Evolutionary conservation across 2,888 invertebrate genomes (phyloP), one percentile per base, ranked within the genome.

Genomic region (Synanthedon myopaeformis): DNA sequence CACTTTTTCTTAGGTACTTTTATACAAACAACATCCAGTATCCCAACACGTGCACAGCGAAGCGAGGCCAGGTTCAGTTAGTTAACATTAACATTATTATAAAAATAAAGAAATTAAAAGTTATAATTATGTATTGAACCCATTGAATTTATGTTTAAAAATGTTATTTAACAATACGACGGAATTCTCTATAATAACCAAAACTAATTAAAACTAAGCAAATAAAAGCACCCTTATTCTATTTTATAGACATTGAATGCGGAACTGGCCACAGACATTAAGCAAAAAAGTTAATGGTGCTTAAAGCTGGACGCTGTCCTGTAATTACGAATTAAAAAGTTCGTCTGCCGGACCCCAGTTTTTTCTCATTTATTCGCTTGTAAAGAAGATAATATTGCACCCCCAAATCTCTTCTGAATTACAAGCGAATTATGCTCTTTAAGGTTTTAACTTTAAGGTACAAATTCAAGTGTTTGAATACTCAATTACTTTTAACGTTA

Each of bases 291-390:
- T 83, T 85, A 87, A 86, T 85, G 86, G 79, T 72, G 78, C 86
- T 78, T 82, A 80, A 81, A 85, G 84, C 82, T 74, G 84, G 82
- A 77, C 85, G 71, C 69, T 80, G 83, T 82, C 83, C 85, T 87
- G 81, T 86, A 87, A 87, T 86, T 86, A 87, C 85, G 69, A 85
- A 87, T 87, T 87, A 85, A 86, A 87, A 87, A 86, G 73, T 86
- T 85, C 74, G 80, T 76, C 81, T 73, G 71, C 67, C 67, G 79
- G 79, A 78, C 79, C 79, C 79, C 74, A 68, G 68, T 83, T 87
- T 86, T 87, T 86, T 85, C 80, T 77, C 84, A 78, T 85, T 83
- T 83, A 83, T 85, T 82, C 74, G 82, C 69, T 78, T 74, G 80
- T 65, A 69, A 70, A 74, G 76, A 76, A 82, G 83, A 85, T 86